Conservation (phyloP, 2,888 invertebrate species). For the Crocallis elinguaria region DNA sequence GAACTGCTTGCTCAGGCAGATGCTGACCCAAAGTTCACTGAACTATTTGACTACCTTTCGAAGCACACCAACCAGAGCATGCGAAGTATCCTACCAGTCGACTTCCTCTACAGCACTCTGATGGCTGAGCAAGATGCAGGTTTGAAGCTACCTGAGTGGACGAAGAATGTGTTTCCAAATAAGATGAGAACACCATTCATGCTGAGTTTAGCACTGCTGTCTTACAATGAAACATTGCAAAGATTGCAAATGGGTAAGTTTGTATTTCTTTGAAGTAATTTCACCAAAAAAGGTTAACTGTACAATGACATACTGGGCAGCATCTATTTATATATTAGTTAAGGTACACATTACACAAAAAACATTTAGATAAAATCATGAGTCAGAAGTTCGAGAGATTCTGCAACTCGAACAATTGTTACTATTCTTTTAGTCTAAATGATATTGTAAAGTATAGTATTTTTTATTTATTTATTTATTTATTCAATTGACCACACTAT, state of each 20-base stretch:
- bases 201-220: constrained; percentile 88
- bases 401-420: too few species aligned
- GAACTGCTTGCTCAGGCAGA: constrained; percentile 75
- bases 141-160: constrained; percentile 90
- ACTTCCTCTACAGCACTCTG: constrained; percentile 89
- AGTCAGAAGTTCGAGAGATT: too few species aligned
- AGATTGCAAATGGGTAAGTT: constrained; percentile 88
- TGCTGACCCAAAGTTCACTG: constrained; percentile 81
- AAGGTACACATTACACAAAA: too few species aligned
- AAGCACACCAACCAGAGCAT: constrained; percentile 75
- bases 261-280: too few species aligned
- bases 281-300: too few species aligned
- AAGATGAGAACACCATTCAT: constrained; percentile 88
- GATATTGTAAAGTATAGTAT: background rate
- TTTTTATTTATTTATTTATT: too few species aligned
- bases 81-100: constrained; percentile 86
- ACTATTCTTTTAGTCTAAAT: too few species aligned
- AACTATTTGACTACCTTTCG: constrained; percentile 87
- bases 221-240: constrained; percentile 89
- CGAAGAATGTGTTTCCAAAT: constrained; percentile 87
- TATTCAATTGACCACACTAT: too few species aligned
- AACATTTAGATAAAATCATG: too few species aligned
- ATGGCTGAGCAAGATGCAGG: constrained; percentile 86
- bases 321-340: too few species aligned
- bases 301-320: too few species aligned